Evolutionary conservation across 2,113 vertebrate species (phyloP).

Genomic region (Ameiurus melas): DNA sequence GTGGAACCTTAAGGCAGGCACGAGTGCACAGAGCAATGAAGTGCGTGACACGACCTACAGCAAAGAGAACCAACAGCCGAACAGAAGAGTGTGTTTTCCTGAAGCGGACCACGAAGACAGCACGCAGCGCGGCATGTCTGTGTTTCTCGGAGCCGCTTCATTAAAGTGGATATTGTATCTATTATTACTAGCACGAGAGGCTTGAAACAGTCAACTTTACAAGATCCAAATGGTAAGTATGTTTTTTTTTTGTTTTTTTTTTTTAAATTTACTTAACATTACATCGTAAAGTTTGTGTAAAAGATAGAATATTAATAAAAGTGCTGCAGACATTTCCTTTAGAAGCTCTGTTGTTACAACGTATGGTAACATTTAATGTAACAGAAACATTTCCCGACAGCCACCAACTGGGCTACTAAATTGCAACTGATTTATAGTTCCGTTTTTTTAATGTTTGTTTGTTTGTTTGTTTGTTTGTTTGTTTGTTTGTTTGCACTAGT

Average conservation of each 20-base stretch:
- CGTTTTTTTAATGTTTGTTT: background rate
- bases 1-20: conserved; percentile 65
- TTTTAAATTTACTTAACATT: too few species aligned
- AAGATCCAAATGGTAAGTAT: background rate
- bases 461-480: too few species aligned
- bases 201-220: background rate
- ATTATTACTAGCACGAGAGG: conserved; percentile 4
- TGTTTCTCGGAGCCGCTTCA: conserved; percentile 11
- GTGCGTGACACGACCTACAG: conserved; percentile 32
- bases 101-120: background rate
- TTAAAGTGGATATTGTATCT: background rate
- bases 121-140: conserved; percentile 10
- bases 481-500: too few species aligned
- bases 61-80: background rate
- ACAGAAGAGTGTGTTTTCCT: background rate
- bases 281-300: background rate
- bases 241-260: too few species aligned
- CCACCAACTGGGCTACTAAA: background rate
- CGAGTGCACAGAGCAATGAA: conserved; percentile 43
- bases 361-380: background rate
- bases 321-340: background rate
- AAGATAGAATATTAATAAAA: background rate
- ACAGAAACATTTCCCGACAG: background rate
- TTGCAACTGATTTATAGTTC: background rate
- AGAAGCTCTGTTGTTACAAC: background rate